phyloP scores from a whole-genome alignment of 2,797 vertebrate genomes.

The Falco columbarius region DNA sequence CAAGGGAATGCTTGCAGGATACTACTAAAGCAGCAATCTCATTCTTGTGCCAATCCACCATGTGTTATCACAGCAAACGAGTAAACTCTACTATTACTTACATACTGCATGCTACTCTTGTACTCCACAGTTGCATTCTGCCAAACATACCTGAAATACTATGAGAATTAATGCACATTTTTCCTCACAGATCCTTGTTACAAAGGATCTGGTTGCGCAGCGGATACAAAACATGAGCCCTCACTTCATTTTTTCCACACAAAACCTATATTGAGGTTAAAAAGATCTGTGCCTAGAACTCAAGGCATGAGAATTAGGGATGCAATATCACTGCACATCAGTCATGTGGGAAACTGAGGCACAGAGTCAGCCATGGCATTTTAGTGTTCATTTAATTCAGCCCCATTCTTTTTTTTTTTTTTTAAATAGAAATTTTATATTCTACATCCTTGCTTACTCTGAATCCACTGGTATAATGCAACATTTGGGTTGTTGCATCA shows the following conservation, averaged over 20 bases:
- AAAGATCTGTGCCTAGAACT: background rate
- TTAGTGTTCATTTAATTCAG: background rate
- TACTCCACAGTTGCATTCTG: background rate
- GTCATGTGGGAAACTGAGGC: background rate
- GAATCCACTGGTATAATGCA: background rate
- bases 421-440: background rate
- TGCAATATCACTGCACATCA: accelerated
- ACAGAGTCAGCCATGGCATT: accelerated
- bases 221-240: background rate
- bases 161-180: background rate
- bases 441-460: background rate
- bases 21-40: background rate
- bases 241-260: background rate
- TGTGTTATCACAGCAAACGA: accelerated
- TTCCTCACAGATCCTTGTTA: background rate
- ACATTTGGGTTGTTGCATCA: background rate
- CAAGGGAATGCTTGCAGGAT: background rate
- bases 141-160: background rate
- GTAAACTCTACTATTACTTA: background rate
- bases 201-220: background rate
- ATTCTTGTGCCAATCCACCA: background rate
- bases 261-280: background rate
- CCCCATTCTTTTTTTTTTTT: accelerated
- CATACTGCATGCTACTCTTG: background rate
- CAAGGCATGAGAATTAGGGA: background rate